These are phyloP conservation scores for Pseudomyrmex concolor DNA, from an alignment of 1,140 invertebrate genomes.

Conservation along the genomic window DNA sequence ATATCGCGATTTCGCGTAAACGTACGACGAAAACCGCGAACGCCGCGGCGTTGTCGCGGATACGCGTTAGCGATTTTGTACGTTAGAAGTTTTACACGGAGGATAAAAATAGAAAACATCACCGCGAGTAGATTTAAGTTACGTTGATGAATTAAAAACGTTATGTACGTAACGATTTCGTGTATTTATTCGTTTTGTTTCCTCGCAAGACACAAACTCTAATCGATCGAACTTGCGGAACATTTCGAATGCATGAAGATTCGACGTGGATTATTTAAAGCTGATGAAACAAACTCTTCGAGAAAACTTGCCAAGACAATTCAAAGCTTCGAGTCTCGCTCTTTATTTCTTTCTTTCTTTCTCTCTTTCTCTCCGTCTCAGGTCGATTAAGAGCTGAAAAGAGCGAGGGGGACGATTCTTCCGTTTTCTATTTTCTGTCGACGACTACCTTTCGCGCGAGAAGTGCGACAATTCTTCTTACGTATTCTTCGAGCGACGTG, in stretches of 20 bases:
- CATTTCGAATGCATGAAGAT: conserved; percentile 26
- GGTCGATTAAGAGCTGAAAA: not conserved
- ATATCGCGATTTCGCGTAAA: conserved; percentile 61
- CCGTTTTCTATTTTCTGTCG: conserved; percentile 44
- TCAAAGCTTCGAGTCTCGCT: conserved; percentile 35
- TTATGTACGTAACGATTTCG: too few relatives aligned
- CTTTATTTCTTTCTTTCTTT: conserved; percentile 26
- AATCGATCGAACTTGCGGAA: conserved; percentile 15
- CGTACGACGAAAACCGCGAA: conserved; percentile 27
- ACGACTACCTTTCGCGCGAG: not conserved
- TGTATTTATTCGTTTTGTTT: not conserved
- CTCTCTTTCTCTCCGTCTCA: not conserved
- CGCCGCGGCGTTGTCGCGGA: not conserved
- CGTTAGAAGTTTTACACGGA: not conserved
- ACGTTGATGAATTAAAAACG: too few relatives aligned
- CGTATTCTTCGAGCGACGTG: not conserved
- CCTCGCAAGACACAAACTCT: too few relatives aligned
- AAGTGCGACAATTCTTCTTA: conserved; percentile 22
- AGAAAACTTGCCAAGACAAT: conserved; percentile 73
- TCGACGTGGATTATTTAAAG: conserved; percentile 76
- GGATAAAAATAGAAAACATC: not conserved
- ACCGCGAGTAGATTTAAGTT: not conserved
- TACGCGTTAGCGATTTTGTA: not conserved
- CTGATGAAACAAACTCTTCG: conserved; percentile 56
- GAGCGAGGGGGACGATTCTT: not conserved